Percentiles rank a stretch among this genome's conserved stretches.
phyloP scores from a whole-genome alignment of 2,113 vertebrate species.

The Marcusenius ussheri region DNA sequence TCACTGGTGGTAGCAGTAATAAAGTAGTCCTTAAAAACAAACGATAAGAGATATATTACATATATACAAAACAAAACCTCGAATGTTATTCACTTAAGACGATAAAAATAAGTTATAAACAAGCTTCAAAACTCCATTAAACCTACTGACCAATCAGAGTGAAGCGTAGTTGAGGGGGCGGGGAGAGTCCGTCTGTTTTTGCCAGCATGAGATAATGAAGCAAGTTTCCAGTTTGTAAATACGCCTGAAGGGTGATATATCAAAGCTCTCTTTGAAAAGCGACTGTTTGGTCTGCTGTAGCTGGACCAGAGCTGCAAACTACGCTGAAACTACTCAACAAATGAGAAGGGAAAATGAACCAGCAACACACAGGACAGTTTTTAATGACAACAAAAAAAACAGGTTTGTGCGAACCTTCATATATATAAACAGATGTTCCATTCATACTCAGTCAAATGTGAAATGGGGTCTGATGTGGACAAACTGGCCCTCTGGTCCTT shows the following conservation, averaged over 20 bases:
- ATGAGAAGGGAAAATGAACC: background rate
- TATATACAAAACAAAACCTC: background rate
- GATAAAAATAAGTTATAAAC: background rate
- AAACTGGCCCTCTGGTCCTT: background rate
- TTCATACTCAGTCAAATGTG: background rate
- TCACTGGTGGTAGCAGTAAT: background rate
- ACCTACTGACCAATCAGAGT: background rate
- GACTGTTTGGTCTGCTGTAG: background rate
- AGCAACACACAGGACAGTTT: background rate
- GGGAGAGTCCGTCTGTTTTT: background rate
- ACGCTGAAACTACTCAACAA: background rate
- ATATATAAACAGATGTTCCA: background rate
- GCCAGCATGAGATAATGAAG: background rate
- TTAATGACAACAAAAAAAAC: background rate
- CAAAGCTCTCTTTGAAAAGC: background rate
- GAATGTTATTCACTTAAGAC: background rate
- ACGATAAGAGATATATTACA: background rate
- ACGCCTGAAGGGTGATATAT: background rate
- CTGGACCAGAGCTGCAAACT: background rate
- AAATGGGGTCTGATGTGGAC: background rate
- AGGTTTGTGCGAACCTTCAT: background rate
- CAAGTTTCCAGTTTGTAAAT: background rate
- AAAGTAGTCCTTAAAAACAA: background rate
- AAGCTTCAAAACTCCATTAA: background rate
- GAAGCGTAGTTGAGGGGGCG: background rate